Conservation (phyloP, 2,888 invertebrate genomes). For the Tillus elongatus region DNA sequence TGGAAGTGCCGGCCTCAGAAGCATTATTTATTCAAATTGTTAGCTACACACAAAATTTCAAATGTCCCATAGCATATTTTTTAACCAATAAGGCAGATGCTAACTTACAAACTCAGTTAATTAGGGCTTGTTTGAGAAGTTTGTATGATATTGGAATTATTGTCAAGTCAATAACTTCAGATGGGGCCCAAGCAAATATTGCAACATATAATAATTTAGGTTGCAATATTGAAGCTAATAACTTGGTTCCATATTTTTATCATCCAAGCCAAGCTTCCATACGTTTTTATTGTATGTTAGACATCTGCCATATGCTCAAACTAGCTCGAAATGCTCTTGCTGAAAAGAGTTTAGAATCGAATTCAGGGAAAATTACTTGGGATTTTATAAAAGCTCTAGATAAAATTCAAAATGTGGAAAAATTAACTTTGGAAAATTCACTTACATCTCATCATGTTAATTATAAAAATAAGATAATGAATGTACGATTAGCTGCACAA, state of each 20-base stretch:
- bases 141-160: too few relatives aligned
- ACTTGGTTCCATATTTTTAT: conserved; percentile 15
- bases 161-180: too few relatives aligned
- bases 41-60: conserved; percentile 15
- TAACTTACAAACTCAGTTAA: too few relatives aligned
- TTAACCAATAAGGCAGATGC: too few relatives aligned
- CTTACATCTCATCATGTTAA: conserved; percentile 17
- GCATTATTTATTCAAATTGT: conserved; percentile 17
- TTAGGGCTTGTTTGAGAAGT: conserved; percentile 15
- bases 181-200: conserved; percentile 19
- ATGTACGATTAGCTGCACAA: conserved; percentile 20
- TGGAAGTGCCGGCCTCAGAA: conserved; percentile 16
- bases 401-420: conserved; percentile 18
- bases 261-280: too few relatives aligned
- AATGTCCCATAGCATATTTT: conserved; percentile 23
- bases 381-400: too few relatives aligned
- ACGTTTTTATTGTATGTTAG: conserved; percentile 19
- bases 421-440: conserved; percentile 20
- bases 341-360: too few relatives aligned
- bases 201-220: conserved; percentile 16
- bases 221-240: conserved; percentile 12
- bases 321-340: too few relatives aligned
- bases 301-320: conserved; percentile 20
- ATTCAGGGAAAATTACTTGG: too few relatives aligned
- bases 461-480: too few relatives aligned